Conservation (phyloP, 2,888 invertebrate species). For the Meloe dianella region DNA sequence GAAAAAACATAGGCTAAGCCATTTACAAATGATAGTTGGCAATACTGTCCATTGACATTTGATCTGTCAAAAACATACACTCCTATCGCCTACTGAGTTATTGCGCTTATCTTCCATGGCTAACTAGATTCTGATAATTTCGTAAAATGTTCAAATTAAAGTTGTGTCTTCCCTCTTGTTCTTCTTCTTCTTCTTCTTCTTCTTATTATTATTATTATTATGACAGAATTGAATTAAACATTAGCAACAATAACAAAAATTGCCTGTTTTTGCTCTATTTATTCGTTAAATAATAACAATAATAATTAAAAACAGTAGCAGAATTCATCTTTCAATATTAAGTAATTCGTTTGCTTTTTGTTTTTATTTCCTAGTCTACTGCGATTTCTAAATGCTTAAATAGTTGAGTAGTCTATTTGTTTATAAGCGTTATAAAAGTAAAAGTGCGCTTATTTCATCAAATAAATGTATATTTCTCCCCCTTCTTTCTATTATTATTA, state of each 20-base stretch:
- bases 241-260: background rate
- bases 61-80: too few species aligned
- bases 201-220: background rate
- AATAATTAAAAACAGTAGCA: background rate
- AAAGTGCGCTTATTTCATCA: background rate
- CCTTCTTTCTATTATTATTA: background rate
- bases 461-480: background rate
- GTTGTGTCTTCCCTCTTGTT: too few species aligned
- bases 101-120: background rate
- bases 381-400: background rate
- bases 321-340: background rate
- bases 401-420: background rate
- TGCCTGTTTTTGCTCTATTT: background rate
- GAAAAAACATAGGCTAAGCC: background rate
- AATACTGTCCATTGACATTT: background rate
- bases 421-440: background rate
- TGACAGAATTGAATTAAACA: background rate
- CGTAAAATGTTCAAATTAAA: too few species aligned
- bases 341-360: background rate
- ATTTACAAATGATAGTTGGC: background rate
- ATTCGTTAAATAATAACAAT: background rate
- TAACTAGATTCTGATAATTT: background rate
- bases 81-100: background rate
- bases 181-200: too few species aligned
- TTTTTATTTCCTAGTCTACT: background rate